Percentiles rank a stretch among this genome's conserved stretches.
Evolutionary conservation across 2,113 vertebrate species (phyloP).

Genomic region (Cranoglanis bouderius): DNA sequence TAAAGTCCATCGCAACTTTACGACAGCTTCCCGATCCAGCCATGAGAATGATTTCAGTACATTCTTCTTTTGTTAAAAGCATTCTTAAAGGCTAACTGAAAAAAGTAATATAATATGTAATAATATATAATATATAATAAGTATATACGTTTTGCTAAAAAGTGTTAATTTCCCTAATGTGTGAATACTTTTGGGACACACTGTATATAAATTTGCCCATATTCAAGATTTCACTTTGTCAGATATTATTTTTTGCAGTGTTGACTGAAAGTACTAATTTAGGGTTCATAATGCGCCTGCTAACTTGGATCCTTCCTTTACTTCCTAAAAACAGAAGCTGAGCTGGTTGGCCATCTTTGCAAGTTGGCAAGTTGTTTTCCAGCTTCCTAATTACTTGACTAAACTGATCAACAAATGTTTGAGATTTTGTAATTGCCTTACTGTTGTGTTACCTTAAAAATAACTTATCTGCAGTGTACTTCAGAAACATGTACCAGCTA

Average conservation of each 20-base stretch:
- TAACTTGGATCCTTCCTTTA: no score
- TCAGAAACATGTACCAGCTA: not conserved
- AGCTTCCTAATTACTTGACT: not conserved
- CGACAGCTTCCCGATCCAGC: no score
- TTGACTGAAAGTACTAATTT: not conserved
- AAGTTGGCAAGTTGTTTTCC: not conserved
- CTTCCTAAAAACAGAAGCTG: not conserved
- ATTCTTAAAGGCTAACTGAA: no score
- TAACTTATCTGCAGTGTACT: not conserved
- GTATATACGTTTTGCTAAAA: no score
- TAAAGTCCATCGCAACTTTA: no score
- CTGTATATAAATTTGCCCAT: not conserved
- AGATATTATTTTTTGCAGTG: not conserved
- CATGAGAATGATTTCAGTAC: no score
- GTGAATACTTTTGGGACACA: no score
- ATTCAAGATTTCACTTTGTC: not conserved
- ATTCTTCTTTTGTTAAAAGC: no score
- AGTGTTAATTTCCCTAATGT: no score
- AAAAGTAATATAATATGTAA: no score
- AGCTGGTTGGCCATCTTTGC: not conserved
- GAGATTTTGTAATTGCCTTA: not conserved
- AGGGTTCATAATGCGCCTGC: not conserved
- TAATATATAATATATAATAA: no score
- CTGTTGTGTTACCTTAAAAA: not conserved
- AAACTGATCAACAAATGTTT: not conserved